Evolutionary conservation across 2,797 vertebrate genomes (phyloP).

Genomic region (Gymnothorax reevesii): DNA sequence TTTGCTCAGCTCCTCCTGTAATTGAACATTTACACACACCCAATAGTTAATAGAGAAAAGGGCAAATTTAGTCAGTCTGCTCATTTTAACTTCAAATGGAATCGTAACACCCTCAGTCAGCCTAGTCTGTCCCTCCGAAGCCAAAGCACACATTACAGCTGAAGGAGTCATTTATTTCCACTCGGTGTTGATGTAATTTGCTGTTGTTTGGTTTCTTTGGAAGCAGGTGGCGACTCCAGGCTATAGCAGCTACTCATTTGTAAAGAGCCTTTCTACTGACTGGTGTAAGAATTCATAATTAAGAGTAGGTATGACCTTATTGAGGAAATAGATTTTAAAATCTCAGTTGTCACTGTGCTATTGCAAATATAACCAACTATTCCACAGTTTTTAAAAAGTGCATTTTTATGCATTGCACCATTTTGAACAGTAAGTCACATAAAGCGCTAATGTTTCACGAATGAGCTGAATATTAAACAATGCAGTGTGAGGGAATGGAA

Average conservation of each 20-base stretch:
- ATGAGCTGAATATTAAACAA: not conserved
- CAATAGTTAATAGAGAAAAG: not conserved
- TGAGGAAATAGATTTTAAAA: constrained; percentile 54
- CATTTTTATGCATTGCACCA: not conserved
- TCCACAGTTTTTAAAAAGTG: not conserved
- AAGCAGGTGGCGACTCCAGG: constrained; percentile 36
- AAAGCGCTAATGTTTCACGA: not conserved
- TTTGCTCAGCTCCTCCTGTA: not conserved
- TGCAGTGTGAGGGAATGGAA: not conserved
- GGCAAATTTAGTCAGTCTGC: not conserved
- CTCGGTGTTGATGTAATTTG: constrained; percentile 19
- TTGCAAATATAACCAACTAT: constrained; percentile 23
- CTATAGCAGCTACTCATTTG: constrained; percentile 57
- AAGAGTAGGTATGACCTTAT: constrained; percentile 53
- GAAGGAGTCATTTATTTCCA: constrained; percentile 20
- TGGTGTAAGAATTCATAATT: constrained; percentile 43
- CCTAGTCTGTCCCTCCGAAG: not conserved
- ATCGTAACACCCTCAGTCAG: not conserved
- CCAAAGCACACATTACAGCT: constrained; percentile 17
- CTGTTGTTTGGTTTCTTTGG: constrained; percentile 14
- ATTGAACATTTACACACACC: not conserved
- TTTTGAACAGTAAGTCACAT: not conserved
- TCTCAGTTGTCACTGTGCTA: constrained; percentile 52
- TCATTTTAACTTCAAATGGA: not conserved
- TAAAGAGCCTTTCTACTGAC: constrained; percentile 43